These are phyloP conservation scores for Notolabrus celidotus DNA, from an alignment of 2,797 vertebrate genomes.

Conservation along the genomic window DNA sequence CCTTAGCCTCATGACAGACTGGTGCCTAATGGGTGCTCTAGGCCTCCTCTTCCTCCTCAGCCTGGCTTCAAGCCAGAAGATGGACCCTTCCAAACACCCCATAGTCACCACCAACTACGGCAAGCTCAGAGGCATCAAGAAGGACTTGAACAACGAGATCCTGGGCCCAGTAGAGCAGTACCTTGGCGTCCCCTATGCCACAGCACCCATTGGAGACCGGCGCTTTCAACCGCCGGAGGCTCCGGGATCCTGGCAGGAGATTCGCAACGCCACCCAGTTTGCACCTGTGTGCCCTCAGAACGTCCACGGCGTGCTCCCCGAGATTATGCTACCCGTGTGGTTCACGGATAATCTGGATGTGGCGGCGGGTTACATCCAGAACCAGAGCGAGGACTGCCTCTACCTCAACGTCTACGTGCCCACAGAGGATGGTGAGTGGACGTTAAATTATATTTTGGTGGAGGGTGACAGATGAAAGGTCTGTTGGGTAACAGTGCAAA, in stretches of 20 bases:
- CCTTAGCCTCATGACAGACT: slow-evolving; percentile 64
- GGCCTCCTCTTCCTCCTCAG: slow-evolving; percentile 78
- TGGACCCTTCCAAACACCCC: slow-evolving; percentile 86
- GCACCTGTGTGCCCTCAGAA: slow-evolving; percentile 96
- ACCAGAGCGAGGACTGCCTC: slow-evolving; percentile 96
- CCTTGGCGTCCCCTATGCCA: slow-evolving; percentile 93
- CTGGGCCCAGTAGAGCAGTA: slow-evolving; percentile 94
- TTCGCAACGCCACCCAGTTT: slow-evolving; percentile 93
- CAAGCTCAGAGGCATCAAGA: slow-evolving; percentile 90
- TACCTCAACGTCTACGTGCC: slow-evolving; percentile 96
- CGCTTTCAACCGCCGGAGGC: slow-evolving; percentile 94
- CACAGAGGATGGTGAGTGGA: slow-evolving; percentile 93
- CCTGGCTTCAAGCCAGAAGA: slow-evolving; percentile 80
- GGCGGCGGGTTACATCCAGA: slow-evolving; percentile 92
- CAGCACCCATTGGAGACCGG: slow-evolving; percentile 90
- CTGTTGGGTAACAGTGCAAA: neutral
- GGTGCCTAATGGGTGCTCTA: slow-evolving; percentile 73
- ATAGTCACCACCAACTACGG: slow-evolving; percentile 93
- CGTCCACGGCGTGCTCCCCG: slow-evolving; percentile 91
- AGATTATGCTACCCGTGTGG: slow-evolving; percentile 96
- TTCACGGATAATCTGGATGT: slow-evolving; percentile 95
- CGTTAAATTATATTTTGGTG: slow-evolving; percentile 3
- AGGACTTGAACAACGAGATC: slow-evolving; percentile 94
- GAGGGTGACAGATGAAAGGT: slow-evolving; percentile 3
- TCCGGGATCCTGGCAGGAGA: slow-evolving; percentile 92